A percentile compares a stretch with the other conserved stretches of the same genome.
Evolutionary conservation across 1,140 invertebrate genomes (phyloP).

Genomic region (Trachymyrmex septentrionalis): DNA sequence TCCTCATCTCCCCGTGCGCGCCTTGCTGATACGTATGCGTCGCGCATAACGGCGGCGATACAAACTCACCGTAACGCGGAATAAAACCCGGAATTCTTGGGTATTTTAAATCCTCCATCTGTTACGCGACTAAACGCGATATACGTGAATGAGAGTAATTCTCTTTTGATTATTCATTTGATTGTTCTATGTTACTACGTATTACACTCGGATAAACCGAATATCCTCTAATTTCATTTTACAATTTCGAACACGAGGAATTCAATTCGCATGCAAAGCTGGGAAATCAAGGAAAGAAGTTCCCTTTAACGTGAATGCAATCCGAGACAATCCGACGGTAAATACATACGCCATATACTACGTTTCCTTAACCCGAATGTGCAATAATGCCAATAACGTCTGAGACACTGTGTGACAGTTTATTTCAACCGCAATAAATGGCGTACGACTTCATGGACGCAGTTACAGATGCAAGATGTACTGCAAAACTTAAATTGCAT

Average conservation of each 20-base stretch:
- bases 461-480: constrained; percentile 38
- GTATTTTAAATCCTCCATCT: constrained; percentile 40
- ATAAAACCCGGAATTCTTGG: constrained; percentile 38
- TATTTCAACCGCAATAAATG: constrained; percentile 45
- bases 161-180: constrained; percentile 32
- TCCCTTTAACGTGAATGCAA: not conserved
- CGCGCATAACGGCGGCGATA: not conserved
- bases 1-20: constrained; percentile 14
- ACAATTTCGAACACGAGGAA: constrained; percentile 12
- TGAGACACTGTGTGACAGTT: not conserved
- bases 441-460: constrained; percentile 17
- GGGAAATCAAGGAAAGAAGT: constrained; percentile 17
- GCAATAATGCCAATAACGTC: constrained; percentile 56
- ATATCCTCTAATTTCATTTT: constrained; percentile 5
- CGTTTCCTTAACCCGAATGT: constrained; percentile 51
- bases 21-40: constrained; percentile 27
- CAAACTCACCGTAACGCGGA: constrained; percentile 20
- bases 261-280: constrained; percentile 20
- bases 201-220: not conserved
- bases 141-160: constrained; percentile 44
- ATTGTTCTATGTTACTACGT: not conserved
- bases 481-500: constrained; percentile 41
- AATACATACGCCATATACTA: constrained; percentile 14
- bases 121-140: constrained; percentile 47
- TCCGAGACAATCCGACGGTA: not conserved